Evolutionary conservation across 2,888 invertebrate genomes (phyloP).

Genomic region (Tenthredo distinguenda): DNA sequence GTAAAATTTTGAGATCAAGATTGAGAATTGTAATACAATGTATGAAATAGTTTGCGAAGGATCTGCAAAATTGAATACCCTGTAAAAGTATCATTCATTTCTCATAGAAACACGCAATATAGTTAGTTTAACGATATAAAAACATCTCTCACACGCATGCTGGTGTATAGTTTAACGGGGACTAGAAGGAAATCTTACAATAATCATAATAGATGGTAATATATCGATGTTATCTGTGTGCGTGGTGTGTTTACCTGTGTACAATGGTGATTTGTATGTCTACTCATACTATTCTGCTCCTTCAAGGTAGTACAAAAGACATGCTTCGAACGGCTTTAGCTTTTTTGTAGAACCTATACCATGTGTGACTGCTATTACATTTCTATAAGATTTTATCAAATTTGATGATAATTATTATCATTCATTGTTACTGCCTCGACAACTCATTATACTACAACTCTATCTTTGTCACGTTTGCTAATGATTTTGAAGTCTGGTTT

Average conservation of each 20-base stretch:
- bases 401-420: conserved; percentile 19
- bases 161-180: conserved; percentile 21
- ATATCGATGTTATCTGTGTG: background rate
- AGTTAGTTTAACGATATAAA: background rate
- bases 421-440: conserved; percentile 13
- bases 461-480: background rate
- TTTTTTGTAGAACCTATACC: background rate
- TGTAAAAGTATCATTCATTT: background rate
- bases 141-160: conserved; percentile 15
- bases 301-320: conserved; percentile 38
- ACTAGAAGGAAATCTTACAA: background rate
- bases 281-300: conserved; percentile 51
- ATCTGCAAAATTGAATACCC: background rate
- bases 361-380: conserved; percentile 18
- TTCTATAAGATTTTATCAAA: background rate
- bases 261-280: conserved; percentile 60
- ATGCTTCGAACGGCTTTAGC: conserved; percentile 29
- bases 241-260: conserved; percentile 52
- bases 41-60: background rate
- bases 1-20: background rate
- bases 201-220: conserved; percentile 7
- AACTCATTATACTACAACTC: background rate
- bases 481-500: background rate
- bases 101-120: background rate
- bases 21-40: background rate